Evolutionary conservation across 2,113 vertebrate species (phyloP).

Genomic region (Podarcis muralis): DNA sequence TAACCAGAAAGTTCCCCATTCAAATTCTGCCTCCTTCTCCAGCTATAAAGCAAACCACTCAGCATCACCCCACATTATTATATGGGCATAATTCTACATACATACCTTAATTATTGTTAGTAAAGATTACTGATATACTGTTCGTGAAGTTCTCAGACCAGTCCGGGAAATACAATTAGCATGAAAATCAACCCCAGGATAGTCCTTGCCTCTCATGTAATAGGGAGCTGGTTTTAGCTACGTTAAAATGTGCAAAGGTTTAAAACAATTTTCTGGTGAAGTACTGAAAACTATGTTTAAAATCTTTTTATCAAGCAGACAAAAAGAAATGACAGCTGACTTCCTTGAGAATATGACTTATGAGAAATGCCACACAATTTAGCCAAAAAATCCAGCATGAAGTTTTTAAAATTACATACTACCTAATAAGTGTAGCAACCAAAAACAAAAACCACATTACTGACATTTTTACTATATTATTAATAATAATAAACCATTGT

Average conservation of each 20-base stretch:
- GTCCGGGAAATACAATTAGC: neutral
- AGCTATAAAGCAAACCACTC: neutral
- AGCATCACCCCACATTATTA: neutral
- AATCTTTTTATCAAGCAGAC: neutral
- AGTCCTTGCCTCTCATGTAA: neutral
- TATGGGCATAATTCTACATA: neutral
- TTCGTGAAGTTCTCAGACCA: neutral
- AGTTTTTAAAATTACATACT: neutral
- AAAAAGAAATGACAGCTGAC: neutral
- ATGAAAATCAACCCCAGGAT: neutral
- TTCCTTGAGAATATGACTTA: neutral
- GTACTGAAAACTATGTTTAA: neutral
- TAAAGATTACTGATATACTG: neutral
- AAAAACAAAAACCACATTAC: neutral
- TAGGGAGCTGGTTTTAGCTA: neutral
- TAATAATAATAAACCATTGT: too few relatives aligned
- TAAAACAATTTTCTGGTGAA: neutral
- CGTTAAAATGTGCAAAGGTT: neutral
- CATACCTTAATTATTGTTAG: neutral
- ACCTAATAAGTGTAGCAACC: neutral
- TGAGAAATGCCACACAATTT: neutral
- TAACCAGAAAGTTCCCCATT: neutral
- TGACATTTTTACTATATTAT: too few relatives aligned
- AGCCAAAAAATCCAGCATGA: neutral
- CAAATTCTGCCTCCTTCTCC: neutral